These are phyloP conservation scores for Limnephilus lunatus DNA, from an alignment of 2,888 invertebrate genomes.

Conservation along the genomic window DNA sequence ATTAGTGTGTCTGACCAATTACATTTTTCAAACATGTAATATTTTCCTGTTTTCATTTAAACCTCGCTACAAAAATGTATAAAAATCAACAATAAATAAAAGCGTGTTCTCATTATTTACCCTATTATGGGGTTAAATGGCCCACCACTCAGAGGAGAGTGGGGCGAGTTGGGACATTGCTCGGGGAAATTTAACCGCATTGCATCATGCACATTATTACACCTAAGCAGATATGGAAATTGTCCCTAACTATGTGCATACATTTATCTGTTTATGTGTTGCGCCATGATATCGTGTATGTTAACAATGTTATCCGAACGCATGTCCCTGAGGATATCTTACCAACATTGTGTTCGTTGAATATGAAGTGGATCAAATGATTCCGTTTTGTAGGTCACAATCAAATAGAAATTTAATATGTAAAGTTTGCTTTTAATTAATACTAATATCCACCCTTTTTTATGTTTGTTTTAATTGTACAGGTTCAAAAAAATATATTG, in stretches of 20 bases:
- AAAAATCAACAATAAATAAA: not conserved
- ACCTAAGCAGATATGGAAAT: not conserved
- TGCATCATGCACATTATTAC: not conserved
- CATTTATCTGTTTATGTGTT: not conserved
- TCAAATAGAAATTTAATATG: not conserved
- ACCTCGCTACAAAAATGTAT: not conserved
- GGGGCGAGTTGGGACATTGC: not conserved
- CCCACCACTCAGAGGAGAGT: not conserved
- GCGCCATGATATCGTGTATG: not conserved
- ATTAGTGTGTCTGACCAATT: no score
- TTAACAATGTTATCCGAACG: not conserved
- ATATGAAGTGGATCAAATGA: not conserved
- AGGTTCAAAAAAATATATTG: no score
- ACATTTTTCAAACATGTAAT: no score
- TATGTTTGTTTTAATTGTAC: no score
- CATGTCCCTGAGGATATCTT: not conserved
- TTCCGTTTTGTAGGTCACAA: not conserved
- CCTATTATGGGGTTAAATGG: not conserved
- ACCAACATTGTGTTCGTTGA: not conserved
- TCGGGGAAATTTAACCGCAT: not conserved
- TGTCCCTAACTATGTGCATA: not conserved
- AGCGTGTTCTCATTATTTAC: not conserved
- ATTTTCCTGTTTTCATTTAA: not conserved
- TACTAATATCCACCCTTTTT: no score
- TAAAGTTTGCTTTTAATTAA: no score